Percentiles rank a stretch among this genome's conserved stretches.
These are phyloP conservation scores for Anthopleura sola DNA, from an alignment of 64 coral and sea anemone genomes.

Conservation along the genomic window DNA sequence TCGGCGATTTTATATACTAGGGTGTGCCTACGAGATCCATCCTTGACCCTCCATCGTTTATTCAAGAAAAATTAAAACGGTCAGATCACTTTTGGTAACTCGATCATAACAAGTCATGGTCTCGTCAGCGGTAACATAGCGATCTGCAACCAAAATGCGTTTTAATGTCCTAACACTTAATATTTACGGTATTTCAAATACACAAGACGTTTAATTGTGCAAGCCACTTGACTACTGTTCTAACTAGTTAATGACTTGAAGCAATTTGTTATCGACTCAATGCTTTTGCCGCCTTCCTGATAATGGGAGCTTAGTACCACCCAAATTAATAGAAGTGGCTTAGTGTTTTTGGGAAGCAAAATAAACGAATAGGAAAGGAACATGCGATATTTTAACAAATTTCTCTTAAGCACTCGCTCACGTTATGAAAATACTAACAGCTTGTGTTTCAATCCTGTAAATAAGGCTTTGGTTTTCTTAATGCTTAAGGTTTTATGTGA, in stretches of 20 bases:
- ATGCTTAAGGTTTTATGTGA: background rate
- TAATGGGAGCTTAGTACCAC: background rate
- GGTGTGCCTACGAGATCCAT: no score
- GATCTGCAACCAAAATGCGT: background rate
- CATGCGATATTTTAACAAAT: background rate
- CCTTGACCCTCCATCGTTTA: no score
- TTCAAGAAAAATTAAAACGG: no score
- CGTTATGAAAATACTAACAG: background rate
- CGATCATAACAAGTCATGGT: background rate
- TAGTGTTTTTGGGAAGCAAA: background rate
- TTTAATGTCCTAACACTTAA: background rate
- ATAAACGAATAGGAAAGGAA: background rate
- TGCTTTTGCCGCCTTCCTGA: background rate
- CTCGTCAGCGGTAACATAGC: background rate
- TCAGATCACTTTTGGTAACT: background rate
- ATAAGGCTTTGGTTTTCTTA: background rate
- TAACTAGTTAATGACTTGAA: slow-evolving; percentile 14
- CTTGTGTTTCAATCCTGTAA: background rate
- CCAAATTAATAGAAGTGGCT: background rate
- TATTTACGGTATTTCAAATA: background rate
- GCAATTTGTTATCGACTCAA: background rate
- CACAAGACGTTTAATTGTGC: slow-evolving; percentile 3
- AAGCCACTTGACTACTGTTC: background rate
- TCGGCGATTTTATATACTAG: no score
- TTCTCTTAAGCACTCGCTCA: background rate